Conservation (phyloP, 2,113 vertebrate genomes). For the Serilophus lunatus region DNA sequence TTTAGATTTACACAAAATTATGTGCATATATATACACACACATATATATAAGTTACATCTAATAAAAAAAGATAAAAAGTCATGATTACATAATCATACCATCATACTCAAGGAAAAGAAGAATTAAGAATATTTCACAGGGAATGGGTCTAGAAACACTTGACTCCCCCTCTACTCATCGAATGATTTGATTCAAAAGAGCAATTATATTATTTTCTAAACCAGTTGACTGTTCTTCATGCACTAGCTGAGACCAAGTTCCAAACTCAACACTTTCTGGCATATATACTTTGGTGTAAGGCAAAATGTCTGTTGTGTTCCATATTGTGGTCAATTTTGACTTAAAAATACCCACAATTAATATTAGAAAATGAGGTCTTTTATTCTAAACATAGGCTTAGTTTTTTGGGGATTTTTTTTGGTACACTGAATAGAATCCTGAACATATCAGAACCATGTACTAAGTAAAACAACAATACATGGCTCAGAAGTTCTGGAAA, state of each 20-base stretch:
- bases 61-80: not conserved
- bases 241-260: not conserved
- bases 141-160: not conserved
- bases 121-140: not conserved
- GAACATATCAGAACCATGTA: not conserved
- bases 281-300: not conserved
- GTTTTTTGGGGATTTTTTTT: not conserved
- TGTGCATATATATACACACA: not conserved
- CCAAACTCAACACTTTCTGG: not conserved
- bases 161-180: not conserved
- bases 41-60: not conserved
- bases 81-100: not conserved
- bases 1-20: not conserved
- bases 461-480: not conserved
- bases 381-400: not conserved
- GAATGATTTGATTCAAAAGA: not conserved
- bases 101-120: not conserved
- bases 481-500: not conserved
- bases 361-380: not conserved
- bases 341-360: not conserved
- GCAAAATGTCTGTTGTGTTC: not conserved
- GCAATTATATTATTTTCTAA: not conserved
- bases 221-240: not conserved
- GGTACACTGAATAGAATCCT: not conserved
- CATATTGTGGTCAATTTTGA: not conserved